A percentile compares a stretch with the other conserved stretches of the same genome.
Conservation (phyloP, 23 tunicate species). For the Trididemnum miniatum region DNA sequence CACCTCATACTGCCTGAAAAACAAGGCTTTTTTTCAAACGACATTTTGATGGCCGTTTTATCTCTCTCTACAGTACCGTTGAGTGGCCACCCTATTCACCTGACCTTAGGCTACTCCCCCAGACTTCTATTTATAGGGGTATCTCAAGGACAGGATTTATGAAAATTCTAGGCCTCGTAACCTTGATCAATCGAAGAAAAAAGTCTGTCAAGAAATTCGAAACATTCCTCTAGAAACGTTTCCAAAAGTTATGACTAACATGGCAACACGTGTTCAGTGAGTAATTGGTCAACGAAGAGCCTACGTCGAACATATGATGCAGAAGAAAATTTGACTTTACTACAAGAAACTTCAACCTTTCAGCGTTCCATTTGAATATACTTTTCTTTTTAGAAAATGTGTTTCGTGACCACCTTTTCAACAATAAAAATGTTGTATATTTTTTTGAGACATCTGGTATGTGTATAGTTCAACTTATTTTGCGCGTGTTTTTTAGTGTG, state of each 20-base stretch:
- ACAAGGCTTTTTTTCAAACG: conserved; percentile 16
- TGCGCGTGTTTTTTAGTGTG: too few relatives aligned
- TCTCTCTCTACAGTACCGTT: conserved; percentile 6
- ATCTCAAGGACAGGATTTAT: conserved; percentile 5
- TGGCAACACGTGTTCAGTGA: background rate
- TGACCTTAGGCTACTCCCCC: conserved; percentile 10
- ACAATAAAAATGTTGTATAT: background rate
- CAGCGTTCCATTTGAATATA: background rate
- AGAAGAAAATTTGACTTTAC: background rate
- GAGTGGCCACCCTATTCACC: conserved; percentile 21
- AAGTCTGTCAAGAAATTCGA: background rate
- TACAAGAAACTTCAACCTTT: background rate
- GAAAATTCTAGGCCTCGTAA: background rate
- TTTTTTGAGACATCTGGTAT: background rate
- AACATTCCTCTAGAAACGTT: conserved; percentile 16
- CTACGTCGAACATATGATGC: background rate
- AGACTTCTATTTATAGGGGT: conserved; percentile 11
- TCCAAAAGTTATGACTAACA: background rate
- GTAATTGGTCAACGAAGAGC: conserved; percentile 1
- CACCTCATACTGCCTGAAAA: background rate
- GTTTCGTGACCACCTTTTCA: background rate
- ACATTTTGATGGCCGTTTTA: conserved; percentile 14
- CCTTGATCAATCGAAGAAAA: conserved; percentile 8
- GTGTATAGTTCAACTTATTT: too few relatives aligned
- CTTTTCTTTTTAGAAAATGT: background rate